Base-by-base conservation (phyloP, 1,140 invertebrate species). In the Drosophila ohnishii region DNA sequence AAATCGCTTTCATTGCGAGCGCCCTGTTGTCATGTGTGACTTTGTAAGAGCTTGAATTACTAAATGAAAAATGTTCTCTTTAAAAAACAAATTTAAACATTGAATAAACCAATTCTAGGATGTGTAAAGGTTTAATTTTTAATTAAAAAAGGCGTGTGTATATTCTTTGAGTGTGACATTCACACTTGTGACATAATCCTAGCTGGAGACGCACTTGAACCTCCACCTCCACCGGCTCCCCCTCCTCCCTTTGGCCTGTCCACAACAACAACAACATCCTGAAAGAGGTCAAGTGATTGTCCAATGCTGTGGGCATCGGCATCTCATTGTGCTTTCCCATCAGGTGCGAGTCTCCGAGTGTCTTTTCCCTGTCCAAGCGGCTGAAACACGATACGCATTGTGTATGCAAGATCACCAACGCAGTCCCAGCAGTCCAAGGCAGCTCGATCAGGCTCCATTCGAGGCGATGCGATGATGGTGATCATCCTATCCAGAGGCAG, bases 271-370 rank as follows among this genome's bases (percentile, higher is more conserved):
- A 88, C 84, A 88, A 85, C 77, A 88, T 88, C 84, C 84, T 88
- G 84, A 88, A 88, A 88, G 85, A 88, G 84, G 84, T 88, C 84
- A 88, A 88, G 80, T 80, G 77, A 87, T 87, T 87, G 80, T 69
- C 74, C 84, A 85, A 85, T 82, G 61, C 45, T 73, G 75, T 50
- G 42, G 25, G 13, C 60, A 50, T n/a, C 42, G 60, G 63, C 73
- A 80, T 88, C 84, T 88, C 84, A 88, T 88, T 88, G 84, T 88
- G 85, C 80, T 88, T 88, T 88, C 84, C 77, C 84, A 88, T 88
- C 84, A 88, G 84, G 84, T 88, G 84, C 84, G 44, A 71, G 67
- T 58, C 25, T 56, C 25, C 57, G 53, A 14, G 39, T 48, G 19
- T 37, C 51, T 48, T 47, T 73, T 19, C 51, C 55, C 57, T 59